Conservation (phyloP, 2,113 vertebrate species). For the Pteropus alecto region DNA sequence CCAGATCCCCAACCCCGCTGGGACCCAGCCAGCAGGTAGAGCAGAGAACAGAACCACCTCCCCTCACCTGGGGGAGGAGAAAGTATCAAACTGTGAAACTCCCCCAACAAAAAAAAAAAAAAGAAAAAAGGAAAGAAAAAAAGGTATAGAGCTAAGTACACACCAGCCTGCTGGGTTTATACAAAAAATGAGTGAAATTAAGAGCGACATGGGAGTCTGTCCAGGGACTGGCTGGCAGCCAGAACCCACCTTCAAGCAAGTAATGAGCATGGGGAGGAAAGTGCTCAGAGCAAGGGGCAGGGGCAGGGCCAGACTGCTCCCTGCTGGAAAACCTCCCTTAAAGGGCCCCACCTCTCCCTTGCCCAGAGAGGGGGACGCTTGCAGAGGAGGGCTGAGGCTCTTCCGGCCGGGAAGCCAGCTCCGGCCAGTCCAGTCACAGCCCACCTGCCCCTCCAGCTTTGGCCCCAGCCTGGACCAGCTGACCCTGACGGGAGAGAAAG, state of each 20-base stretch:
- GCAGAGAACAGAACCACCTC: slow-evolving; percentile 52
- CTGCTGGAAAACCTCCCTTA: neutral
- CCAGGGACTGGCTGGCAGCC: neutral
- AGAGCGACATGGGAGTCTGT: neutral
- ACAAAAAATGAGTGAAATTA: slow-evolving; percentile 59
- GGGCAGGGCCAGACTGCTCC: slow-evolving; percentile 44
- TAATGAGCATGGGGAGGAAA: slow-evolving; percentile 39
- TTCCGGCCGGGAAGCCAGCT: slow-evolving; percentile 50
- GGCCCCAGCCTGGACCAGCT: neutral
- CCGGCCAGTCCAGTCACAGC: neutral
- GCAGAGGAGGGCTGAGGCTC: slow-evolving; percentile 4
- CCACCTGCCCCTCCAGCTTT: neutral
- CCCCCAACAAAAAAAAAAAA: neutral
- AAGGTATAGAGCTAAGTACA: slow-evolving; percentile 21
- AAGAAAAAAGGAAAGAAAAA: neutral
- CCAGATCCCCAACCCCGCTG: slow-evolving; percentile 46
- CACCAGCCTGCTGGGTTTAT: slow-evolving; percentile 85
- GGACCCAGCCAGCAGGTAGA: slow-evolving; percentile 1
- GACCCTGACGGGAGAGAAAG: slow-evolving; percentile 16
- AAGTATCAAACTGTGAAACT: slow-evolving; percentile 57
- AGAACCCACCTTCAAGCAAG: slow-evolving; percentile 59
- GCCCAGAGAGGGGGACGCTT: neutral
- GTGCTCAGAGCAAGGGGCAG: slow-evolving; percentile 54
- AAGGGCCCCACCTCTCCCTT: neutral
- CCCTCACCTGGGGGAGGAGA: slow-evolving; percentile 54